Conservation (phyloP, 53 echinoderm and acorn worm genomes). For the Astropecten irregularis region DNA sequence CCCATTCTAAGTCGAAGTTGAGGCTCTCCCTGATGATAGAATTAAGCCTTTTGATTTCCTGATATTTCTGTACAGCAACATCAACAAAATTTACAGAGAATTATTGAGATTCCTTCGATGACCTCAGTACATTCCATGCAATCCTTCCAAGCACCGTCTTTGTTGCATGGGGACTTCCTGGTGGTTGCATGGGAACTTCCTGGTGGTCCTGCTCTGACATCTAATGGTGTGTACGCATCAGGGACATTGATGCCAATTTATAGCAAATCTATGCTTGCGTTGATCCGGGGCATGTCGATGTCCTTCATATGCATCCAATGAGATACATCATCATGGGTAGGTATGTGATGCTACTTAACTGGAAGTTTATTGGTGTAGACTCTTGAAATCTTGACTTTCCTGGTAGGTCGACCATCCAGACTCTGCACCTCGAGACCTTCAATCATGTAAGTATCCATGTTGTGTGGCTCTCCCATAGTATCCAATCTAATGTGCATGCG, state of each 20-base stretch:
- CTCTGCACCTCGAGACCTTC: constrained; percentile 2
- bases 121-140: too few species aligned
- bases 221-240: constrained; percentile 45
- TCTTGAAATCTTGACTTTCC: too few species aligned
- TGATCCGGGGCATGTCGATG: too few species aligned
- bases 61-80: too few species aligned
- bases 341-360: constrained; percentile 34
- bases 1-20: constrained; percentile 51
- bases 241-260: constrained; percentile 51
- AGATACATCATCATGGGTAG: constrained; percentile 18
- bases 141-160: constrained; percentile 52
- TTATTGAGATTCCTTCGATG: neutral
- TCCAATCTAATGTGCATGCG: too few species aligned
- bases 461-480: too few species aligned
- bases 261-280: constrained; percentile 37
- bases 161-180: constrained; percentile 46
- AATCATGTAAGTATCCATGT: too few species aligned
- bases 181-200: too few species aligned
- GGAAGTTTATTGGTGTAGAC: constrained; percentile 39
- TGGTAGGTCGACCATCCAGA: constrained; percentile 52
- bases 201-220: constrained; percentile 45
- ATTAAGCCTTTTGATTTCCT: constrained; percentile 13
- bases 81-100: constrained; percentile 3
- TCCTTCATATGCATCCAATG: too few species aligned
- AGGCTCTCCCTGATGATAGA: too few species aligned